phyloP scores from a whole-genome alignment of 2,113 vertebrate species.

The Meriones unguiculatus region DNA sequence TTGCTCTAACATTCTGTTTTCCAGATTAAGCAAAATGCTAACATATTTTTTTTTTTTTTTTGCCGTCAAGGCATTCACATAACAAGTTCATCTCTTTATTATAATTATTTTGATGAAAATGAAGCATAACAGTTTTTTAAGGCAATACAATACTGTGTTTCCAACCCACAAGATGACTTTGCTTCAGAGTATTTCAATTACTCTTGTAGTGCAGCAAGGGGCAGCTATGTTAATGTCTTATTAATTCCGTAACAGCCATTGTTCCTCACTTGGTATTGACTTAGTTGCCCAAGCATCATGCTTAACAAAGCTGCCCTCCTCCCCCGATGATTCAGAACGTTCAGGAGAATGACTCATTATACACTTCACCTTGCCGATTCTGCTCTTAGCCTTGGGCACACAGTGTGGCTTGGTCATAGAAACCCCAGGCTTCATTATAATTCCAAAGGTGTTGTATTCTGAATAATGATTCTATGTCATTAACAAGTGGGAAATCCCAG shows the following conservation, averaged over 20 bases:
- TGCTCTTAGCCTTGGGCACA: conserved; percentile 50
- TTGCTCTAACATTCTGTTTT: conserved; percentile 53
- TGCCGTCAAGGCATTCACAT: conserved; percentile 66
- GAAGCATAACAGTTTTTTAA: conserved; percentile 50
- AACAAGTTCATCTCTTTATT: conserved; percentile 62
- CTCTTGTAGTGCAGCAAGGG: conserved; percentile 73
- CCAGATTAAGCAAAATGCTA: conserved; percentile 44
- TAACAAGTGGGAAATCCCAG: conserved; percentile 47
- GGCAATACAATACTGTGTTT: conserved; percentile 60
- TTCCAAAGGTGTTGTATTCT: conserved; percentile 38
- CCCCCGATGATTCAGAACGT: conserved; percentile 61
- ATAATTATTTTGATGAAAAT: conserved; percentile 65
- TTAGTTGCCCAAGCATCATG: conserved; percentile 59
- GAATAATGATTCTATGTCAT: conserved; percentile 47
- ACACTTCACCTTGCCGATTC: background rate
- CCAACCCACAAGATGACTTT: conserved; percentile 69
- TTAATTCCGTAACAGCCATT: conserved; percentile 76
- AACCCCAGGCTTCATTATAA: conserved; percentile 58
- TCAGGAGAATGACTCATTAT: conserved; percentile 38
- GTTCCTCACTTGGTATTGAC: conserved; percentile 77
- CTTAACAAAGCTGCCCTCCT: conserved; percentile 68
- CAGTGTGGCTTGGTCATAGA: conserved; percentile 60
- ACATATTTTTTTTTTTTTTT: conserved; percentile 54
- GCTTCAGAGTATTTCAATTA: conserved; percentile 83
- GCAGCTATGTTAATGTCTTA: conserved; percentile 71